Evolutionary conservation across 2,797 vertebrate species (phyloP).

Genomic region (Discoglossus pictus): DNA sequence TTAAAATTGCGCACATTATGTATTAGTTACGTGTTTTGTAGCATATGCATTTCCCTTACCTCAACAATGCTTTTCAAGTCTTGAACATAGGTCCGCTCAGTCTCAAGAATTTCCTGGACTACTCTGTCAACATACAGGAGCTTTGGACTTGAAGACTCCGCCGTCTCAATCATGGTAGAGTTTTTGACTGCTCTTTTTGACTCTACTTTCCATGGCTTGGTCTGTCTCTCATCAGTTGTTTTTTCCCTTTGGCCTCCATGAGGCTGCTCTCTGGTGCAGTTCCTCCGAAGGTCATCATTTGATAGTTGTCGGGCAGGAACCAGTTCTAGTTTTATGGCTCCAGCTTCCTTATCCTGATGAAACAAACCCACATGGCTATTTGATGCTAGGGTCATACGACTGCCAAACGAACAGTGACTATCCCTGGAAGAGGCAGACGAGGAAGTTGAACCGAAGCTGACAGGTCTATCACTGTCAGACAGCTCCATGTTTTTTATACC

Average conservation of each 20-base stretch:
- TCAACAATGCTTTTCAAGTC: slow-evolving; percentile 93
- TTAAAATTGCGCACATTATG: too few species aligned
- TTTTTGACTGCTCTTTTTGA: slow-evolving; percentile 56
- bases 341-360: slow-evolving; percentile 82
- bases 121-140: slow-evolving; percentile 93
- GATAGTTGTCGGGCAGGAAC: slow-evolving; percentile 78
- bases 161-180: slow-evolving; percentile 51
- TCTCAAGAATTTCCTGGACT: slow-evolving; percentile 95
- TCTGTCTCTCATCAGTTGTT: slow-evolving; percentile 51
- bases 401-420: slow-evolving; percentile 93
- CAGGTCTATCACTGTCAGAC: slow-evolving; percentile 86
- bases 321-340: slow-evolving; percentile 89
- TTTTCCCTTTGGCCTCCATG: slow-evolving; percentile 36
- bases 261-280: slow-evolving; percentile 26
- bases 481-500: slow-evolving; percentile 87
- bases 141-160: slow-evolving; percentile 78
- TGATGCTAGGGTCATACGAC: slow-evolving; percentile 84
- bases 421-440: slow-evolving; percentile 94
- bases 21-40: background rate
- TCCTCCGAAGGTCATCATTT: slow-evolving; percentile 59
- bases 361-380: slow-evolving; percentile 77
- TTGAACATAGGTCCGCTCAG: slow-evolving; percentile 92
- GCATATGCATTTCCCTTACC: slow-evolving; percentile 68
- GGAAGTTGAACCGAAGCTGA: slow-evolving; percentile 96
- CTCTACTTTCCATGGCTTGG: slow-evolving; percentile 62